These are phyloP conservation scores for Gnathonemus echidnorhynchus DNA, from an alignment of 2,113 vertebrate genomes.

Conservation along the genomic window DNA sequence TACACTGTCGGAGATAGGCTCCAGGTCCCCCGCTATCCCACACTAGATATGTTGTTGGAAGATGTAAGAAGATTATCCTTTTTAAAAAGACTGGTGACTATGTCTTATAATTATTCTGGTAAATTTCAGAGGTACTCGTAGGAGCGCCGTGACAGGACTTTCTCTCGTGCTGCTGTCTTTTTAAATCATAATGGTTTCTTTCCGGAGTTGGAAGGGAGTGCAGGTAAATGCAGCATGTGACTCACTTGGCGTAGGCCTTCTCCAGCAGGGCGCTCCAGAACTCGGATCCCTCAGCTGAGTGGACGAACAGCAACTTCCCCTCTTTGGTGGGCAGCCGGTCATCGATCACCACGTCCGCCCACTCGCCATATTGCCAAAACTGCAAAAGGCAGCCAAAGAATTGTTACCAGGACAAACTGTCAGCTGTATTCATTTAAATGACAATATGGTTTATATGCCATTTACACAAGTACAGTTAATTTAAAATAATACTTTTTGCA, in stretches of 20 bases:
- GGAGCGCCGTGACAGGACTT: background rate
- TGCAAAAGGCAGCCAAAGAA: slow-evolving; percentile 23
- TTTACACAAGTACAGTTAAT: too few species aligned
- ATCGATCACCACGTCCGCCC: slow-evolving; percentile 68
- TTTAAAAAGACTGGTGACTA: background rate
- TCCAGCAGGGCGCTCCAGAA: slow-evolving; percentile 71
- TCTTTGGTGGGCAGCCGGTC: slow-evolving; percentile 66
- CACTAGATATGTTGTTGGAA: background rate
- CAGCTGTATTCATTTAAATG: background rate
- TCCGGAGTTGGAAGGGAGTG: background rate
- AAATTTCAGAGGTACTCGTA: background rate
- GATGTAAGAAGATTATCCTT: background rate
- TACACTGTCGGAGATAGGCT: background rate
- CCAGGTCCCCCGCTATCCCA: background rate
- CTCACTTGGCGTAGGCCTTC: slow-evolving; percentile 71
- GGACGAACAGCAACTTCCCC: slow-evolving; percentile 58
- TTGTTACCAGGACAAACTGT: background rate
- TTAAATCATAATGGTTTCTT: background rate
- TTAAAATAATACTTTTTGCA: background rate
- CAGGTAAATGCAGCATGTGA: background rate
- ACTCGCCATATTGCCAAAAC: slow-evolving; percentile 71
- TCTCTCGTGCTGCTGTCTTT: background rate
- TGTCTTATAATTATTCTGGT: background rate
- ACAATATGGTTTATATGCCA: background rate
- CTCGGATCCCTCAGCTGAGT: slow-evolving; percentile 55